Percentiles rank a stretch among this genome's conserved stretches.
These are phyloP conservation scores for Trichogramma dendrolimi DNA, from an alignment of 2,888 invertebrate species.

Conservation along the genomic window DNA sequence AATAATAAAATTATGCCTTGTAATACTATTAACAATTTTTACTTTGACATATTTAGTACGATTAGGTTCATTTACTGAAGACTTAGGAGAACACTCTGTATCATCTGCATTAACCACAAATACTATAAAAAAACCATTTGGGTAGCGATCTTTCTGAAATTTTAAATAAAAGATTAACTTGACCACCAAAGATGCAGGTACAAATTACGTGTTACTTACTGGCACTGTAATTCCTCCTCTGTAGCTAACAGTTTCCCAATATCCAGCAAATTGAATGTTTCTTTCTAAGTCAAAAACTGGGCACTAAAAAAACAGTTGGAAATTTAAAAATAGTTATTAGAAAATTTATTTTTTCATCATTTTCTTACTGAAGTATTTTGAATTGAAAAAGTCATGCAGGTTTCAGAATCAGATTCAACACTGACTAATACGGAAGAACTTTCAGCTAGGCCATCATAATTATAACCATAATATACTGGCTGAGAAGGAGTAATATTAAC, in stretches of 20 bases:
- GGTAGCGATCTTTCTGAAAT: slow-evolving; percentile 63
- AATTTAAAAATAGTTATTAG: not conserved
- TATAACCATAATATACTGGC: slow-evolving; percentile 61
- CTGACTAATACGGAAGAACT: slow-evolving; percentile 59
- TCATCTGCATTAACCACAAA: slow-evolving; percentile 60
- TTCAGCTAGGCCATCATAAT: slow-evolving; percentile 53
- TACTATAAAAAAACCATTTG: slow-evolving; percentile 72
- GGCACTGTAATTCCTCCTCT: slow-evolving; percentile 73
- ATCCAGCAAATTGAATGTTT: slow-evolving; percentile 71
- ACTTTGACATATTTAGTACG: slow-evolving; percentile 55
- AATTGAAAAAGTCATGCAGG: slow-evolving; percentile 75
- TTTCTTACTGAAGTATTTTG: slow-evolving; percentile 66
- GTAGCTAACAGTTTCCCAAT: slow-evolving; percentile 71
- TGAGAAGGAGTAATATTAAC: slow-evolving; percentile 55
- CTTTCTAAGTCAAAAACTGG: slow-evolving; percentile 78
- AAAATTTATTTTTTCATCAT: slow-evolving; percentile 5
- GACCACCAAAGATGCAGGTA: not conserved
- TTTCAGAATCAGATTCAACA: slow-evolving; percentile 62
- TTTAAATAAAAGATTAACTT: not conserved
- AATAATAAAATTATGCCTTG: slow-evolving; percentile 62
- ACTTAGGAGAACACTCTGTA: slow-evolving; percentile 44
- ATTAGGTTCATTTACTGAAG: slow-evolving; percentile 32
- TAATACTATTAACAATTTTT: slow-evolving; percentile 59
- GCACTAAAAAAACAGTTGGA: slow-evolving; percentile 59
- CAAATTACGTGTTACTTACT: slow-evolving; percentile 54